Conservation (phyloP, 2,888 invertebrate genomes). For the Trichogramma evanescens region DNA sequence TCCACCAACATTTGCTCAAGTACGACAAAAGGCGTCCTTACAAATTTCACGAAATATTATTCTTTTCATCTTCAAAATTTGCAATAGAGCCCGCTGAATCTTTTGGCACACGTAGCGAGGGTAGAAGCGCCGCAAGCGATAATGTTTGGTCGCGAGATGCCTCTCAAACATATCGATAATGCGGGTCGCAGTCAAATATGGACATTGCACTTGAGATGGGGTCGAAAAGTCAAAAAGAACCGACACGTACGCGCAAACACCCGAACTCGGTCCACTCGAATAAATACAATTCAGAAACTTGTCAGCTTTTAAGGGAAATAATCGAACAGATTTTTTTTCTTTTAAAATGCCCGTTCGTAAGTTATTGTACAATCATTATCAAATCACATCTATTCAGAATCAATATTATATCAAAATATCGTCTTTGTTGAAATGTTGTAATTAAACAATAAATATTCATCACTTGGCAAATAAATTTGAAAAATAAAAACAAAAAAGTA, state of each 20-base stretch:
- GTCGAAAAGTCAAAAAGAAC: conserved; percentile 16
- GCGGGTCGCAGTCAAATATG: conserved; percentile 33
- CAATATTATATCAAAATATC: no score
- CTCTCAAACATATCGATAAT: conserved; percentile 35
- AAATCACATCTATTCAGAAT: no score
- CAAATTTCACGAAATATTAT: conserved; percentile 17
- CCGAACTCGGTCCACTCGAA: no score
- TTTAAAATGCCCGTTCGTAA: no score
- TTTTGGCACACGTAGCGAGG: background rate
- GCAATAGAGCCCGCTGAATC: background rate
- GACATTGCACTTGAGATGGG: conserved; percentile 33
- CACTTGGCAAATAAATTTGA: no score
- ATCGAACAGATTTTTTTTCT: no score
- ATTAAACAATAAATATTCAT: no score
- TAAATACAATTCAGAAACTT: no score
- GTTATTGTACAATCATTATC: no score
- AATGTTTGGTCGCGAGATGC: background rate
- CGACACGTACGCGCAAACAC: conserved; percentile 13
- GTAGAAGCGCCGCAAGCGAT: background rate
- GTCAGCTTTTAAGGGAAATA: no score
- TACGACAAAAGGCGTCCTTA: conserved; percentile 19
- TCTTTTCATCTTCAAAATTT: conserved; percentile 9
- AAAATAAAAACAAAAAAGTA: no score
- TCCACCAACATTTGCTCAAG: conserved; percentile 31
- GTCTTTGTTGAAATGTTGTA: no score